Evolutionary conservation across 2,888 invertebrate species (phyloP), one percentile per base, ranked within the genome.

Genomic region (Caradrina clavipalpis): DNA sequence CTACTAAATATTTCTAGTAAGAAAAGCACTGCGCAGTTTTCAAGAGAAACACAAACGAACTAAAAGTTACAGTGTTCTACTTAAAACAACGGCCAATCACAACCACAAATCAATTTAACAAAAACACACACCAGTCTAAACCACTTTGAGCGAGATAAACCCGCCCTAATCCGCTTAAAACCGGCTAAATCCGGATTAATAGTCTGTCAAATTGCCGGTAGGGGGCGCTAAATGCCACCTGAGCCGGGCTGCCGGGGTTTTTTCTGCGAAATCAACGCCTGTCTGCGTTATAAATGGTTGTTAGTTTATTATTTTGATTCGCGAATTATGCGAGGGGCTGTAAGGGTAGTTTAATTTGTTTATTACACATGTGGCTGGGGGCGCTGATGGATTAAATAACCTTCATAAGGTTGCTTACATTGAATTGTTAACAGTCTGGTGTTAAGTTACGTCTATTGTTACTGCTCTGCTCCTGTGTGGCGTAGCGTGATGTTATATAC

Each of bases 151-250:
- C 90, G 85, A 89, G 89, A 86, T 90, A 89, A 90, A 94, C 92
- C 94, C 93, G 93, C 79, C 76, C 69, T 70, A 85, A 85, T 73
- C 91, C 91, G 90, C 90, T 91, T 90, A 89, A 87, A 88, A 86
- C 90, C 86, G 89, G 89, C 86, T 90, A 89, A 91, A 95, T 93
- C 94, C 93, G 95, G 91, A 95, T 95, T 95, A 95, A 95, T 95
- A 92, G 95, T 95, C 95, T 94, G 95, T 95, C 95, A 95, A 94
- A 94, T 94, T 91, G 92, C 85, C 91, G 91, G 88, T 82, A 81
- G 94, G 93, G 94, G 94, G 89, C 86, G 90, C 88, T 78, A 60
- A 58, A 73, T 78, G 83, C 74, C 95, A 95, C 95, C 95, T 95
- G 95, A 87, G 92, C 91, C 85, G 80, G 76, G 60, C 62, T 76